Evolutionary conservation across 1,140 invertebrate species (phyloP).

Genomic region (Drosophila pseudoananassae): DNA sequence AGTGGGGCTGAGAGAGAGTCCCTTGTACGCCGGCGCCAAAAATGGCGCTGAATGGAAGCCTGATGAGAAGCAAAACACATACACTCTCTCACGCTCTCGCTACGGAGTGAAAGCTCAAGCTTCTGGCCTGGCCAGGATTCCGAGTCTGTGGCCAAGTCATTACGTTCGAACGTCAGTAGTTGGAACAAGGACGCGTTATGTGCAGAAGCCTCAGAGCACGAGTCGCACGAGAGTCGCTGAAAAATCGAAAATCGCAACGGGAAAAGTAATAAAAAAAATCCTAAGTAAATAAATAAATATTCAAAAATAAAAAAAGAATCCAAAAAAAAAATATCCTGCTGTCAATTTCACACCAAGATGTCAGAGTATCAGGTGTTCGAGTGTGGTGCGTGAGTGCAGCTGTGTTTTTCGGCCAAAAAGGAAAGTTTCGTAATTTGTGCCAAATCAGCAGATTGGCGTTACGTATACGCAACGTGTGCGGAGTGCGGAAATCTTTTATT

Average conservation of each 20-base stretch:
- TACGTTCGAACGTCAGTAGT: constrained; percentile 72
- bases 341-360: constrained; percentile 1
- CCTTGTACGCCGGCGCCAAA: constrained; percentile 18
- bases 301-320: not conserved
- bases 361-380: constrained; percentile 2
- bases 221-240: constrained; percentile 31
- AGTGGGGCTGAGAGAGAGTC: constrained; percentile 1
- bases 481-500: constrained; percentile 52
- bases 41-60: constrained; percentile 46
- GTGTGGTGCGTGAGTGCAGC: constrained; percentile 21
- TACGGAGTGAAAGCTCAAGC: constrained; percentile 40
- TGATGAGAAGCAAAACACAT: not conserved
- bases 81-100: not conserved
- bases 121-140: constrained; percentile 60
- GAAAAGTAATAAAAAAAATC: constrained; percentile 16
- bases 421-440: constrained; percentile 30
- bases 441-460: constrained; percentile 50
- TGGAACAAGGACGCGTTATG: constrained; percentile 81
- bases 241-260: constrained; percentile 23
- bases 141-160: constrained; percentile 64
- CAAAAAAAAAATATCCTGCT: not conserved
- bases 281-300: not conserved
- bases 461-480: constrained; percentile 68
- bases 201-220: constrained; percentile 64
- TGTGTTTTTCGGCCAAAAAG: constrained; percentile 12